A percentile compares a stretch with the other conserved stretches of the same genome.
Evolutionary conservation across 2,888 invertebrate species (phyloP).

Genomic region (Ormyrus rosae): DNA sequence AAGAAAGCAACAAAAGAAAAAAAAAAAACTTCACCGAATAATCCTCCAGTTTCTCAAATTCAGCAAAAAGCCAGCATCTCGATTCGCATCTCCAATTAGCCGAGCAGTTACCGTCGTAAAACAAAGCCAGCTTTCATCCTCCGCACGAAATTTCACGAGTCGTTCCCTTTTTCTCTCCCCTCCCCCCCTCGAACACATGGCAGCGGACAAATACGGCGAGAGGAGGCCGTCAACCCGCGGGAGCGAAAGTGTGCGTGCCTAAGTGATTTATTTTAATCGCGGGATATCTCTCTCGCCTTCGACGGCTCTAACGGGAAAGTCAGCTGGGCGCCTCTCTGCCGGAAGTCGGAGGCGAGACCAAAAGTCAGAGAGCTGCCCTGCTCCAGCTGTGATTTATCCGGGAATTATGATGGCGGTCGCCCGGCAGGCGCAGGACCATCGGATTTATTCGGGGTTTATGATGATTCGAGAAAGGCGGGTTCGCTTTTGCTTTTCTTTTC

Average conservation of each 20-base stretch:
- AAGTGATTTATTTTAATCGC: slow-evolving; percentile 50
- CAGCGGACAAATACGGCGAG: background rate
- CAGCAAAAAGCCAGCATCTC: too few relatives aligned
- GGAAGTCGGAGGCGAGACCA: slow-evolving; percentile 11
- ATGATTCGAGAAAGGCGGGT: background rate
- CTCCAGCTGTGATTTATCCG: background rate
- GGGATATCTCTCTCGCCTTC: slow-evolving; percentile 13
- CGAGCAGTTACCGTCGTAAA: too few relatives aligned
- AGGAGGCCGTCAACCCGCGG: background rate
- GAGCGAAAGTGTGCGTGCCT: slow-evolving; percentile 20
- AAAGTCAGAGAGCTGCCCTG: background rate
- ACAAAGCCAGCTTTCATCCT: too few relatives aligned
- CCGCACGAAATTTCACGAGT: too few relatives aligned
- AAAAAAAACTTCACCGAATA: too few relatives aligned
- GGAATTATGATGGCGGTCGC: too few relatives aligned
- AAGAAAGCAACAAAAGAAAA: too few relatives aligned
- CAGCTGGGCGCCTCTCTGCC: background rate
- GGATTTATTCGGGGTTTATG: background rate
- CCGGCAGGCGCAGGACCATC: too few relatives aligned
- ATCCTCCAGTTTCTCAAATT: too few relatives aligned
- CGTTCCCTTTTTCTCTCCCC: too few relatives aligned
- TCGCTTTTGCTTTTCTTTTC: background rate
- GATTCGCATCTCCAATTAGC: too few relatives aligned
- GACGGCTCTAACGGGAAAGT: slow-evolving; percentile 32
- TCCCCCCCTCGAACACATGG: background rate